A percentile compares a stretch with the other conserved stretches of the same genome.
Conservation (phyloP, 2,113 vertebrate species). For the Seriola quinqueradiata region DNA sequence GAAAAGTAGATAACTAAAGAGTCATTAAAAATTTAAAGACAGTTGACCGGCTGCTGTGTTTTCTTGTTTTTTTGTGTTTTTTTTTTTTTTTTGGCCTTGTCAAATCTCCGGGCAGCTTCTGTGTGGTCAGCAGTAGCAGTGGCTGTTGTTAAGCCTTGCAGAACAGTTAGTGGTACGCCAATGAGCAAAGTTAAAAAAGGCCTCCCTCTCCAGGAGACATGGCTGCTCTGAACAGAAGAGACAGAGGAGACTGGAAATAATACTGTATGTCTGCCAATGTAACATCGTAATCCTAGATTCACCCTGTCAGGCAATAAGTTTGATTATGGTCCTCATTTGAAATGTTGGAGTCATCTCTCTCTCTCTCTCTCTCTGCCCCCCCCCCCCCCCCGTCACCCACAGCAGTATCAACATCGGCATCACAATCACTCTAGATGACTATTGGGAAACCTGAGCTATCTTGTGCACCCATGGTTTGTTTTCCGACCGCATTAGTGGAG, state of each 20-base stretch:
- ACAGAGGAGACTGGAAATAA: constrained; percentile 64
- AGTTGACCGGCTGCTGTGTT: constrained; percentile 36
- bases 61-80: background rate
- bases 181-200: constrained; percentile 49
- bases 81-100: constrained; percentile 30
- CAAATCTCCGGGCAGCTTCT: constrained; percentile 11
- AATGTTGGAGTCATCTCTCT: constrained; percentile 66
- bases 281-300: constrained; percentile 72
- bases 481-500: constrained; percentile 61
- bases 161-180: constrained; percentile 46
- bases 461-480: constrained; percentile 59
- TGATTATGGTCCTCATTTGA: constrained; percentile 81
- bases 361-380: background rate
- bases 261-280: constrained; percentile 59
- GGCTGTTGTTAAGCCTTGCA: constrained; percentile 35
- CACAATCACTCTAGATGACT: constrained; percentile 63
- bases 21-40: constrained; percentile 50
- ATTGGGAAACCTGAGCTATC: constrained; percentile 71
- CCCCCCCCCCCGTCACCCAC: constrained; percentile 36
- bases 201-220: constrained; percentile 39
- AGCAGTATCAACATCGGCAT: constrained; percentile 67
- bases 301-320: constrained; percentile 80
- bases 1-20: constrained; percentile 57
- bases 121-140: constrained; percentile 21
- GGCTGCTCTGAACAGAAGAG: constrained; percentile 59